Conservation (phyloP, 2,797 vertebrate species). For the Tapirus indicus region DNA sequence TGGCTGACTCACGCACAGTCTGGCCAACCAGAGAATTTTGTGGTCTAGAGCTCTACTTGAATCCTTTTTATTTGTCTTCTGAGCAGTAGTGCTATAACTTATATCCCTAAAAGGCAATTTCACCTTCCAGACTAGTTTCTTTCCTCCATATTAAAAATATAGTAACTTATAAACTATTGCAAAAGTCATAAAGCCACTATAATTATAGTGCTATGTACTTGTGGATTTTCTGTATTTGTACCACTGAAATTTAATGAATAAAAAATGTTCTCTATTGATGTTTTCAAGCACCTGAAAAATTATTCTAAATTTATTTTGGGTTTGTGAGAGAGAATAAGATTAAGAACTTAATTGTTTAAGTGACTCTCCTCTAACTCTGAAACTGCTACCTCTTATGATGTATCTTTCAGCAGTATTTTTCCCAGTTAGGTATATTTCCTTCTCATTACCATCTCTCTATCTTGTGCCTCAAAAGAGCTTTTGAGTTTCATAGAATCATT, state of each 20-base stretch:
- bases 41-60: neutral
- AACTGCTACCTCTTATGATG: slow-evolving; percentile 69
- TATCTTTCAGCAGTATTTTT: slow-evolving; percentile 37
- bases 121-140: slow-evolving; percentile 17
- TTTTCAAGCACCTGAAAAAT: slow-evolving; percentile 55
- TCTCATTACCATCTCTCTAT: slow-evolving; percentile 36
- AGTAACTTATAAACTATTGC: neutral
- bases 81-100: slow-evolving; percentile 5
- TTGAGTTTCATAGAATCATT: slow-evolving; percentile 55
- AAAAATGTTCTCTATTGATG: slow-evolving; percentile 44
- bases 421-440: neutral
- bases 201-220: slow-evolving; percentile 25
- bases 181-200: slow-evolving; percentile 29
- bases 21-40: neutral
- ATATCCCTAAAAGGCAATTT: neutral
- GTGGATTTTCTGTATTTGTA: slow-evolving; percentile 26
- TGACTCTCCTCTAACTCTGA: slow-evolving; percentile 53
- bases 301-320: slow-evolving; percentile 49
- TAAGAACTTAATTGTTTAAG: slow-evolving; percentile 34
- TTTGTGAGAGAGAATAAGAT: slow-evolving; percentile 44
- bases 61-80: slow-evolving; percentile 26
- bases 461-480: slow-evolving; percentile 53
- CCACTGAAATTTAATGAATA: slow-evolving; percentile 54
- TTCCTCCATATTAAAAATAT: slow-evolving; percentile 38
- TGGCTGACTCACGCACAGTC: neutral